Percentiles rank a stretch among this genome's conserved stretches.
These are phyloP conservation scores for Lasioglossum malachurum DNA, from an alignment of 2,888 invertebrate genomes.

Conservation along the genomic window DNA sequence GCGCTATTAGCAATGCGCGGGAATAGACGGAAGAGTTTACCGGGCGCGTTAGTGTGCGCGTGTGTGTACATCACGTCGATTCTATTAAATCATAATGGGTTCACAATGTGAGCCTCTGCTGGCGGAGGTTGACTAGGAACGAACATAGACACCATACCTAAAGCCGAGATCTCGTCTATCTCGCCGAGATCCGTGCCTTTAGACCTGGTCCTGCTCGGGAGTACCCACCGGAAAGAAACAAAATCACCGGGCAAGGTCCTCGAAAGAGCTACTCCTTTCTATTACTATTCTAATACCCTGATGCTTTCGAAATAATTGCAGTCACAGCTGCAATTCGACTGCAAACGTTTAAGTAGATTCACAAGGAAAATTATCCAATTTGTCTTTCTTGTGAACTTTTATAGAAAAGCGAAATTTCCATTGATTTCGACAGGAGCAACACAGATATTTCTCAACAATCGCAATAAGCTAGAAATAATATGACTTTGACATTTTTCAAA, in stretches of 20 bases:
- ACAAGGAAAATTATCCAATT: not conserved
- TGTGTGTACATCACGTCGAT: slow-evolving; percentile 74
- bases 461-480: not conserved
- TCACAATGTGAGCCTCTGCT: slow-evolving; percentile 80
- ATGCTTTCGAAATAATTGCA: not conserved
- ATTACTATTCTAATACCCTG: not conserved
- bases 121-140: slow-evolving; percentile 74
- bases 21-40: slow-evolving; percentile 75
- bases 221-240: not conserved
- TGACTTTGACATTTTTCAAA: not conserved
- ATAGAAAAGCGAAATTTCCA: not conserved
- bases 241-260: not conserved
- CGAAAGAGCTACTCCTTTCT: too few relatives aligned
- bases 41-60: slow-evolving; percentile 71
- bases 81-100: slow-evolving; percentile 83
- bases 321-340: too few relatives aligned
- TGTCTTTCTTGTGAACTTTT: not conserved
- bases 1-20: slow-evolving; percentile 75
- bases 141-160: slow-evolving; percentile 73
- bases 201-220: slow-evolving; percentile 11
- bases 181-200: slow-evolving; percentile 48
- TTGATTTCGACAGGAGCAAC: not conserved
- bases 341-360: not conserved
- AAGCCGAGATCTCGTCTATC: slow-evolving; percentile 67
- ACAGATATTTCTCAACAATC: not conserved